Conservation (phyloP, 2,113 vertebrate genomes). For the Hippolais icterina region DNA sequence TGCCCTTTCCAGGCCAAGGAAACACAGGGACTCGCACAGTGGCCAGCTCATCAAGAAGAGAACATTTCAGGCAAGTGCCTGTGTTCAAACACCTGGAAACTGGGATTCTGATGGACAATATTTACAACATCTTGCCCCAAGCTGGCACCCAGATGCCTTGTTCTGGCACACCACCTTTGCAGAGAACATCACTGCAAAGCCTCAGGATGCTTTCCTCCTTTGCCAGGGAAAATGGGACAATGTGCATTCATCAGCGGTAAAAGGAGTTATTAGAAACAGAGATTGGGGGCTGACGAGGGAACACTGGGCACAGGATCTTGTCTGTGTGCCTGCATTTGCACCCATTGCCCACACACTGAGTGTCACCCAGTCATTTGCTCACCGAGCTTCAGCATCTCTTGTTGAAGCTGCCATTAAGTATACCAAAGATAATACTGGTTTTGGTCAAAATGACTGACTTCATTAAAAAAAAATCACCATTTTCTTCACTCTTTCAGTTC, state of each 20-base stretch:
- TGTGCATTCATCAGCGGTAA: not conserved
- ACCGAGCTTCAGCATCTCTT: not conserved
- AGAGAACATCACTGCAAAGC: not conserved
- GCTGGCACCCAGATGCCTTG: not conserved
- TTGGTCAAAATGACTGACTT: not conserved
- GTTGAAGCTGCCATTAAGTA: not conserved
- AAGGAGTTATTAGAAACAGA: not conserved
- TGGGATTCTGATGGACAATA: not conserved
- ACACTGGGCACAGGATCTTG: not conserved
- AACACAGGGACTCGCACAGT: accelerated
- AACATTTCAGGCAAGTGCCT: not conserved
- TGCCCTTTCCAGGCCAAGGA: not conserved
- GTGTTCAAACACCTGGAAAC: not conserved
- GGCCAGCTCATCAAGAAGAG: not conserved
- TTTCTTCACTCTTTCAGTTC: not conserved
- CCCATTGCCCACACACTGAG: not conserved
- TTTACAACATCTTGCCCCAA: not conserved
- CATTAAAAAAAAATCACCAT: not conserved
- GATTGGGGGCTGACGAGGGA: not conserved
- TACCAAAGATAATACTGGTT: not conserved
- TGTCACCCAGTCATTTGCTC: not conserved
- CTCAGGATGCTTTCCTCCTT: not conserved
- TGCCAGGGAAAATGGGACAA: not conserved
- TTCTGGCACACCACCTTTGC: not conserved
- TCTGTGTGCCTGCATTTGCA: not conserved